phyloP scores from a whole-genome alignment of 2,113 vertebrate species.

The Solenodon paradoxus region DNA sequence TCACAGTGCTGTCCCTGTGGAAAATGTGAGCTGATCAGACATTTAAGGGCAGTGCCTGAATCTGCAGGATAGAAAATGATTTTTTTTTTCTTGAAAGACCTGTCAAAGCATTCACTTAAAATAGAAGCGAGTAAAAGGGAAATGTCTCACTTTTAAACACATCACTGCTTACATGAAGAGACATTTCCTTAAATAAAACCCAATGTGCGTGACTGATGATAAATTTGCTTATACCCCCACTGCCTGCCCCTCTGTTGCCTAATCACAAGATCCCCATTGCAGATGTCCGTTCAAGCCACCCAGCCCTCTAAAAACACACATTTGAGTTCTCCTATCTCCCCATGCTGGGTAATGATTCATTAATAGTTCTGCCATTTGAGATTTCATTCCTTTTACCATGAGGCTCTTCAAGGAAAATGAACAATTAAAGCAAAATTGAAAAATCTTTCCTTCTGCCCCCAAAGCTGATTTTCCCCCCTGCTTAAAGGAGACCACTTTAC shows the following conservation, averaged over 20 bases:
- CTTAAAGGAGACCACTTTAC: neutral
- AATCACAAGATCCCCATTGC: neutral
- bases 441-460: neutral
- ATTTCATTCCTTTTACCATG: neutral
- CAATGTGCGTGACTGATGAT: neutral
- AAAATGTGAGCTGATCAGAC: neutral
- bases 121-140: constrained; percentile 57
- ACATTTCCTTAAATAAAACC: constrained; percentile 24
- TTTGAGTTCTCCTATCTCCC: neutral
- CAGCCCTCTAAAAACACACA: neutral
- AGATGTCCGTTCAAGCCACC: neutral
- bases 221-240: neutral
- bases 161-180: neutral
- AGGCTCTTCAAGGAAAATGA: constrained; percentile 4
- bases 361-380: neutral
- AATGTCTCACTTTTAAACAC: constrained; percentile 45
- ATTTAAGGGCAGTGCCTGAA: constrained; percentile 42
- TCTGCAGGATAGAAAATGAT: neutral
- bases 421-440: constrained; percentile 36
- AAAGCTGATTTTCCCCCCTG: neutral
- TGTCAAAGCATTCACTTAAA: constrained; percentile 60
- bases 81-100: constrained; percentile 40
- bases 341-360: neutral
- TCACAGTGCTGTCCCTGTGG: neutral
- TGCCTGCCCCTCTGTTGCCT: neutral